phyloP scores from a whole-genome alignment of 2,888 invertebrate genomes.

The Arrhopalites spinosus region DNA sequence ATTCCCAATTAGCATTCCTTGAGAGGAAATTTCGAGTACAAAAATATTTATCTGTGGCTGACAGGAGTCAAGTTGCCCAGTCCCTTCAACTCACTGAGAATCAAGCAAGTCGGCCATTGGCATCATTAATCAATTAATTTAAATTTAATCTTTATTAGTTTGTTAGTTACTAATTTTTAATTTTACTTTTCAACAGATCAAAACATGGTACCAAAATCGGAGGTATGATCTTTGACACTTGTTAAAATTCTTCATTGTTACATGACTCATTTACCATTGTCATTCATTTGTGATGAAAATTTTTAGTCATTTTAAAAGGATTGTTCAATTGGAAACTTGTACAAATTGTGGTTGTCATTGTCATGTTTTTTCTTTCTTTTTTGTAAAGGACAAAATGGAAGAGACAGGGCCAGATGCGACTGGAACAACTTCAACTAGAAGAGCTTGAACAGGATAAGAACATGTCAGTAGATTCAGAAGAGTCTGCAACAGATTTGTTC shows the following conservation, averaged over 20 bases:
- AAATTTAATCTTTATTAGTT: too few relatives aligned
- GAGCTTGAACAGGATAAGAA: slow-evolving; percentile 57
- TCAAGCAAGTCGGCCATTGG: slow-evolving; percentile 69
- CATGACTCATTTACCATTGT: too few relatives aligned
- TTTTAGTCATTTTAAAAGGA: not conserved
- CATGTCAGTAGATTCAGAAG: slow-evolving; percentile 19
- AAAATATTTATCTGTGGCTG: slow-evolving; percentile 91
- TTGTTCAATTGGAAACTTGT: too few relatives aligned
- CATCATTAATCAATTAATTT: not conserved
- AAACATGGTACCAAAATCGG: slow-evolving; percentile 93
- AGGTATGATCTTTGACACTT: slow-evolving; percentile 64
- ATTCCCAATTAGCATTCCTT: slow-evolving; percentile 87
- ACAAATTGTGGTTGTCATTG: not conserved
- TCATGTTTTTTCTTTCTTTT: not conserved
- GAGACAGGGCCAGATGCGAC: slow-evolving; percentile 74
- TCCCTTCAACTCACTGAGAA: slow-evolving; percentile 87
- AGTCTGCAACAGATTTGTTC: slow-evolving; percentile 33
- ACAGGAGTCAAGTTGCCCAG: slow-evolving; percentile 90
- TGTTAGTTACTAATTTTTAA: too few relatives aligned
- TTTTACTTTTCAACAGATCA: too few relatives aligned
- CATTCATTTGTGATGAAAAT: too few relatives aligned
- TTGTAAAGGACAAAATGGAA: slow-evolving; percentile 63
- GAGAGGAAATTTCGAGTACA: slow-evolving; percentile 91
- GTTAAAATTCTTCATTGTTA: too few relatives aligned
- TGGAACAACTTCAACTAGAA: slow-evolving; percentile 84